These are phyloP conservation scores for Cyprinodon tularosa DNA, from an alignment of 2,113 vertebrate genomes.

Conservation along the genomic window DNA sequence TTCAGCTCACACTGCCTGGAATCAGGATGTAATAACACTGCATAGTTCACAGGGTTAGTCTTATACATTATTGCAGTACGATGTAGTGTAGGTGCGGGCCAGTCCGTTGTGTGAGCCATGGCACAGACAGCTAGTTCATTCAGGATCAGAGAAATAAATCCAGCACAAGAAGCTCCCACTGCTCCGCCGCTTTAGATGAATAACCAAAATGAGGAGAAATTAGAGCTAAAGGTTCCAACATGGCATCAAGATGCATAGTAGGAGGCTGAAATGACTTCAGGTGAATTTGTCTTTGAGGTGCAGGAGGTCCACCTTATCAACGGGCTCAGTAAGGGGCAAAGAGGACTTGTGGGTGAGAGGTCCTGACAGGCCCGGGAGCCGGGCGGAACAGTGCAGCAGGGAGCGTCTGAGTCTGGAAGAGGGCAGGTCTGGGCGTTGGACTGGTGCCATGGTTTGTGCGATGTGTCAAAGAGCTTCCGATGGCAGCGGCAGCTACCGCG, in stretches of 20 bases:
- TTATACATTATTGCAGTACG: constrained; percentile 93
- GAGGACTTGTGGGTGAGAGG: constrained; percentile 91
- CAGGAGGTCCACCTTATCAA: constrained; percentile 6
- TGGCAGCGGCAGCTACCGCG: constrained; percentile 83
- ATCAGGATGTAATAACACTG: constrained; percentile 80
- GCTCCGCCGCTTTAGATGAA: constrained; percentile 12
- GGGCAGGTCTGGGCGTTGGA: constrained; percentile 73
- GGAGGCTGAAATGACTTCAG: constrained; percentile 32
- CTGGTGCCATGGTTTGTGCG: constrained; percentile 84
- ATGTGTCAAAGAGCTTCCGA: constrained; percentile 86
- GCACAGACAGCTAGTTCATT: constrained; percentile 35
- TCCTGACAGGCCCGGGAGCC: constrained; percentile 94
- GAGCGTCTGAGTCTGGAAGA: constrained; percentile 92
- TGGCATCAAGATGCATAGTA: constrained; percentile 56
- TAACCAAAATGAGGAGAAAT: constrained; percentile 34
- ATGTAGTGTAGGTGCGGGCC: constrained; percentile 51
- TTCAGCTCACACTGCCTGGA: constrained; percentile 60
- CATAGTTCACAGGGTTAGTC: constrained; percentile 91
- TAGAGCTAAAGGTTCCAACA: constrained; percentile 1
- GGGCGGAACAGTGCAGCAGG: constrained; percentile 90
- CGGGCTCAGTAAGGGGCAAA: constrained; percentile 92
- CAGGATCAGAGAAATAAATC: constrained; percentile 48
- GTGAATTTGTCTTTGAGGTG: constrained; percentile 23
- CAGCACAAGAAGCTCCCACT: constrained; percentile 10
- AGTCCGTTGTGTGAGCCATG: constrained; percentile 5